Evolutionary conservation across 2,888 invertebrate species (phyloP), one percentile per base, ranked within the genome.

Genomic region (Shargacucullia verbasci): DNA sequence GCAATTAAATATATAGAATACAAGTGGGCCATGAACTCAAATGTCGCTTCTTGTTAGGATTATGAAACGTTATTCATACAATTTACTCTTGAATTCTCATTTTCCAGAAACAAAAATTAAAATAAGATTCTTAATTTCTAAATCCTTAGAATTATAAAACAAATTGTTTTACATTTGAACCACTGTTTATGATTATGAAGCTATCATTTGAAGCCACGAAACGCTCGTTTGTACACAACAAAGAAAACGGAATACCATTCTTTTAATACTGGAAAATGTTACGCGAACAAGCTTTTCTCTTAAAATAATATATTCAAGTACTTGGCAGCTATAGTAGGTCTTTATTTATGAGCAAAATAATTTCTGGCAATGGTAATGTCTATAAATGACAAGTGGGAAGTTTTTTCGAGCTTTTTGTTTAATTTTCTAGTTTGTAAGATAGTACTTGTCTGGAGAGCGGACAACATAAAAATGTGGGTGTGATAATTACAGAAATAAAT

Each of bases 401-500:
- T 49, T 63, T 68, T 68, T 20, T 10, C 8, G 11, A 3, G 11
- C 34, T n/a, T n/a, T n/a, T n/a, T 34, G 25, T 34, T 45, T 2
- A n/a, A n/a, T 38, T 33, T 15, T 15, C 7, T 37, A 27, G 27
- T 54, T 29, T n/a, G 10, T 39, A 45, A 37, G 20, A 44, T 57
- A 14, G 27, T 41, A 4, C 37, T 45, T 55, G 7, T 69, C 27
- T 52, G 27, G 27, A 20, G 3, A 29, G 45, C 8, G 12, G 20
- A 2, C n/a, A 7, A 14, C 14, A 9, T 20, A 39, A 38, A 34
- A 34, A 5, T 2, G 62, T 54, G 47, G 62, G 69, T 34, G 55
- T 64, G 69, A 68, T 38, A 43, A 67, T 34, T 29, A 35, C 25
- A 1, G n/a, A 45, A 45, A 68, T 68, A 54, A 48, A 48, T 44